These are phyloP conservation scores for Menidia menidia DNA, from an alignment of 2,797 vertebrate genomes.

Conservation along the genomic window DNA sequence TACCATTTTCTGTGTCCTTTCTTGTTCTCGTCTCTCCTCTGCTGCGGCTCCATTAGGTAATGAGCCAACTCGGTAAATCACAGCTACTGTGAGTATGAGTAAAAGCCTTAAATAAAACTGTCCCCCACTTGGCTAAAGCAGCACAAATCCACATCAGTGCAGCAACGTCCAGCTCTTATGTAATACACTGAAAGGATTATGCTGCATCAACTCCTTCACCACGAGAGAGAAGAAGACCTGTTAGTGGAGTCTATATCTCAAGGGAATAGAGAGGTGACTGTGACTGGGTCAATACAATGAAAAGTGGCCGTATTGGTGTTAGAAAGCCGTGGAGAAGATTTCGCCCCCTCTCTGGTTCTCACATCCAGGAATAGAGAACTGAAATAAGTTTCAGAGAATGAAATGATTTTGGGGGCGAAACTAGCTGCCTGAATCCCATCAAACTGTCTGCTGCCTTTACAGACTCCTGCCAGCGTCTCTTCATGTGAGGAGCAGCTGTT, in stretches of 20 bases:
- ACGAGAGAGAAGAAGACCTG: constrained; percentile 36
- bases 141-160: constrained; percentile 52
- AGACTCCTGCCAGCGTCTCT: constrained; percentile 19
- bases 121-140: constrained; percentile 52
- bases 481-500: constrained; percentile 41
- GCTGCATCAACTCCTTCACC: constrained; percentile 39
- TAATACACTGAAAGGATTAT: constrained; percentile 41
- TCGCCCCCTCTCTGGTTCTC: constrained; percentile 22
- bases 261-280: constrained; percentile 56
- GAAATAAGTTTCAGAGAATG: constrained; percentile 17
- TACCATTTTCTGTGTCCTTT: constrained; percentile 18
- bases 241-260: constrained; percentile 45
- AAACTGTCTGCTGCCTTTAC: constrained; percentile 15
- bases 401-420: constrained; percentile 19
- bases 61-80: constrained; percentile 72
- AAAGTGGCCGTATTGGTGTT: constrained; percentile 61
- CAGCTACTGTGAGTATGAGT: constrained; percentile 52
- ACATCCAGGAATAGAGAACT: constrained; percentile 34
- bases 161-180: constrained; percentile 53
- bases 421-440: constrained; percentile 8
- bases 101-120: constrained; percentile 60
- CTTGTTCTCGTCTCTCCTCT: constrained; percentile 12
- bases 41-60: constrained; percentile 74
- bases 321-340: constrained; percentile 33
- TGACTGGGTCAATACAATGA: constrained; percentile 58